Percentiles rank a stretch among this genome's conserved stretches.
phyloP scores from a whole-genome alignment of 2,113 vertebrate genomes.

The Hucho hucho region DNA sequence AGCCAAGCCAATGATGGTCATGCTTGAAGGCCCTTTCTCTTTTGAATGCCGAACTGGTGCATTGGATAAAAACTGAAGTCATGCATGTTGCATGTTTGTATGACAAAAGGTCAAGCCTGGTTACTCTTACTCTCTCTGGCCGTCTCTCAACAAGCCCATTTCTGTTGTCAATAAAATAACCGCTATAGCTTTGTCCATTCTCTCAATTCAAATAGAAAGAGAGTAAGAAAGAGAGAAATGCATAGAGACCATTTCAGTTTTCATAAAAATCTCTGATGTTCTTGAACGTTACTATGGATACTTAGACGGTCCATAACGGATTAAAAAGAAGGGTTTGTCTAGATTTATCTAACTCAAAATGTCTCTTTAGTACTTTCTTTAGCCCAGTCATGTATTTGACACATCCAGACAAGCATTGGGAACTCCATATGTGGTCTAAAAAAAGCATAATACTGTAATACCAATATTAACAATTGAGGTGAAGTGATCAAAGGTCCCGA shows the following conservation, averaged over 20 bases:
- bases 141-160: slow-evolving; percentile 39
- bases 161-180: slow-evolving; percentile 48
- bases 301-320: slow-evolving; percentile 38
- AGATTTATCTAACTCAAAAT: slow-evolving; percentile 34
- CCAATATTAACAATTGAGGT: slow-evolving; percentile 19
- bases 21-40: slow-evolving; percentile 32
- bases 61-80: slow-evolving; percentile 18
- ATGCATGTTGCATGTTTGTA: slow-evolving; percentile 49
- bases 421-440: neutral
- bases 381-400: neutral
- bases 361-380: neutral
- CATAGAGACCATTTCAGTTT: slow-evolving; percentile 29
- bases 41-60: slow-evolving; percentile 29
- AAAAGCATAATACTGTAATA: neutral
- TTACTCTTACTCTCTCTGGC: slow-evolving; percentile 22
- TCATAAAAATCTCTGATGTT: slow-evolving; percentile 45
- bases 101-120: slow-evolving; percentile 59
- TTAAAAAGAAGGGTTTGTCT: slow-evolving; percentile 35
- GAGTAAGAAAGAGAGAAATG: slow-evolving; percentile 21
- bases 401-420: neutral
- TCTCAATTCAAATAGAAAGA: slow-evolving; percentile 43
- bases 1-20: slow-evolving; percentile 12
- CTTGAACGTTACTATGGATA: slow-evolving; percentile 63
- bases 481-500: slow-evolving; percentile 13
- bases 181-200: slow-evolving; percentile 54